These are phyloP conservation scores for Cyanocitta stelleri DNA, from an alignment of 2,113 vertebrate genomes.

Conservation along the genomic window DNA sequence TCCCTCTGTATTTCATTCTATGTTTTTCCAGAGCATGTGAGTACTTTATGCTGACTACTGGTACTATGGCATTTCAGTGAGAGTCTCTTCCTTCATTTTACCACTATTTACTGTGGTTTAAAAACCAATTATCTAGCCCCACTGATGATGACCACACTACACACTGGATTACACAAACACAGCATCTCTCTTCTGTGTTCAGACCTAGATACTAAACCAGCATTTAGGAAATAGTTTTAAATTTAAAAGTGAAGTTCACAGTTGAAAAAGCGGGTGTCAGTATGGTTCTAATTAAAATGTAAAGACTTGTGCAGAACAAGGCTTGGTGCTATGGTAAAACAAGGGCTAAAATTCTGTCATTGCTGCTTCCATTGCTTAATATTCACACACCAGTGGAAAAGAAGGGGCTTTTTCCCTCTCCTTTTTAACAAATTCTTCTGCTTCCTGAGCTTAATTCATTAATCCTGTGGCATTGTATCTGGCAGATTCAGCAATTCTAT, in stretches of 20 bases:
- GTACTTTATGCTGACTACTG: neutral
- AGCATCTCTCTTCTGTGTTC: neutral
- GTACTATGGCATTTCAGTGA: neutral
- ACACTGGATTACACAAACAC: neutral
- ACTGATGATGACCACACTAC: neutral
- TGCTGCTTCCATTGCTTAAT: conserved; percentile 38
- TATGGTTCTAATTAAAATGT: conserved; percentile 60
- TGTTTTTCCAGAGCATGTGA: neutral
- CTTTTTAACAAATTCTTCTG: conserved; percentile 40
- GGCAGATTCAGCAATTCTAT: conserved; percentile 64
- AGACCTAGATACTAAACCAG: neutral
- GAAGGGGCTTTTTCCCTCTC: neutral
- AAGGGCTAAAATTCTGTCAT: conserved; percentile 25
- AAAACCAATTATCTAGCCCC: neutral
- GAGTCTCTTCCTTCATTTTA: neutral
- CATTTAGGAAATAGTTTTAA: neutral
- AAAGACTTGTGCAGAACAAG: conserved; percentile 31
- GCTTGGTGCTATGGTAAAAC: conserved; percentile 14
- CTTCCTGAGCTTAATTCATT: conserved; percentile 66
- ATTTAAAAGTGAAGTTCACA: conserved; percentile 23
- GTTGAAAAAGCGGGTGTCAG: conserved; percentile 13
- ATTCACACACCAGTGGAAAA: conserved; percentile 30
- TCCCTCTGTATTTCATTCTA: neutral
- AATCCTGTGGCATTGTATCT: conserved; percentile 66
- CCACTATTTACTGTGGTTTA: neutral